Conservation (phyloP, 2,888 invertebrate species). For the Liopterus haemorrhoidalis region DNA sequence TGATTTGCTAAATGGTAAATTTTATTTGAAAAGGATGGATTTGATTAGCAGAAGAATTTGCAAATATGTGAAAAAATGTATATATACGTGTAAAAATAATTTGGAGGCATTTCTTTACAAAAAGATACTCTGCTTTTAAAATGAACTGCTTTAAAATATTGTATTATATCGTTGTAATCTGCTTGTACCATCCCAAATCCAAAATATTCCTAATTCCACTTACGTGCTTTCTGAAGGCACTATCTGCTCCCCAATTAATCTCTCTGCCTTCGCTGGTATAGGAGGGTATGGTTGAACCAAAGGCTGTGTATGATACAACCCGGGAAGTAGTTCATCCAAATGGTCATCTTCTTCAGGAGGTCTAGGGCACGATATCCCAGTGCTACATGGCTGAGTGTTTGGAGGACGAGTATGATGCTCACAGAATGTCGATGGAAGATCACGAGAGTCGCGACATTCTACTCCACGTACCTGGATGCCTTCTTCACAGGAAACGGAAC, state of each 20-base stretch:
- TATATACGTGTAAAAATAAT: no score
- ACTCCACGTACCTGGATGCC: constrained; percentile 78
- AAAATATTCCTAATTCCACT: constrained; percentile 47
- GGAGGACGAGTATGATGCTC: constrained; percentile 62
- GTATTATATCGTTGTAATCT: no score
- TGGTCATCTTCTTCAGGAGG: constrained; percentile 43
- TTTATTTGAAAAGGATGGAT: no score
- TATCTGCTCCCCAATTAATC: constrained; percentile 63
- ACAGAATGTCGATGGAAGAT: constrained; percentile 56
- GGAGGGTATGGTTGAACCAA: constrained; percentile 63
- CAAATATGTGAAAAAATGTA: no score
- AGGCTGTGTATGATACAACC: constrained; percentile 59
- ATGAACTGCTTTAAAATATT: no score
- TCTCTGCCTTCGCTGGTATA: constrained; percentile 60
- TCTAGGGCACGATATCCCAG: constrained; percentile 63
- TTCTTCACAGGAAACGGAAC: constrained; percentile 88
- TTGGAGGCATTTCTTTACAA: no score
- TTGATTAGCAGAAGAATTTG: no score
- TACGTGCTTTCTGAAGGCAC: constrained; percentile 75
- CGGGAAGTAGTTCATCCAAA: constrained; percentile 55
- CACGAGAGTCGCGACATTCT: constrained; percentile 64
- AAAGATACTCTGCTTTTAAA: no score
- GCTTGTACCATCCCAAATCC: background rate
- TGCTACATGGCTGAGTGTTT: constrained; percentile 65
- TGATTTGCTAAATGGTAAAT: no score